These are phyloP conservation scores for Ctenopoma multispine DNA, from an alignment of 2,797 vertebrate species.

Conservation along the genomic window DNA sequence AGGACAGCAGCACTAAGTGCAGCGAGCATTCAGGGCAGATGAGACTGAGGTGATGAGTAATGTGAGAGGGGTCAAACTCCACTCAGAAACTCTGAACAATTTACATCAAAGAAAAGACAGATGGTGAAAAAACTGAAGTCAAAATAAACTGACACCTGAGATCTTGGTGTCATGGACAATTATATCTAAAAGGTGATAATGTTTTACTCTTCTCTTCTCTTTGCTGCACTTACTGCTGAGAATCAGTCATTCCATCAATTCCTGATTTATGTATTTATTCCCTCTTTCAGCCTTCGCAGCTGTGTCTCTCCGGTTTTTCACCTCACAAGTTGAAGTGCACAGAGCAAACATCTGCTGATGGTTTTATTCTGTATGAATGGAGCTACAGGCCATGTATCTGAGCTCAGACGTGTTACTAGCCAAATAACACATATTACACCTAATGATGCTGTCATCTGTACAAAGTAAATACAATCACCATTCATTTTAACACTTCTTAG, in stretches of 20 bases:
- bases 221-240: not conserved
- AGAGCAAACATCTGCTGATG: slow-evolving; percentile 16
- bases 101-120: slow-evolving; percentile 12
- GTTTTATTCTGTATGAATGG: not conserved
- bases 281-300: not conserved
- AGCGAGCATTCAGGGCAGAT: not conserved
- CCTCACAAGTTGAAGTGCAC: not conserved
- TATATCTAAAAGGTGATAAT: not conserved
- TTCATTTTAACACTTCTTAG: not conserved
- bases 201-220: not conserved
- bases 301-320: not conserved
- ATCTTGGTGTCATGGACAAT: not conserved
- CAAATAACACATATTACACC: not conserved
- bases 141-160: slow-evolving; percentile 22
- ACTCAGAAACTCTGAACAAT: slow-evolving; percentile 12
- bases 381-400: not conserved
- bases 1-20: not conserved
- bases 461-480: not conserved
- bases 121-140: slow-evolving; percentile 29
- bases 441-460: too few species aligned
- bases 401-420: not conserved
- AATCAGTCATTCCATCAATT: slow-evolving; percentile 6
- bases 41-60: slow-evolving; percentile 8
- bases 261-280: slow-evolving; percentile 36
- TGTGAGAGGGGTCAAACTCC: not conserved